Conservation (phyloP, 2,113 vertebrate species). For the Myotis yumanensis region DNA sequence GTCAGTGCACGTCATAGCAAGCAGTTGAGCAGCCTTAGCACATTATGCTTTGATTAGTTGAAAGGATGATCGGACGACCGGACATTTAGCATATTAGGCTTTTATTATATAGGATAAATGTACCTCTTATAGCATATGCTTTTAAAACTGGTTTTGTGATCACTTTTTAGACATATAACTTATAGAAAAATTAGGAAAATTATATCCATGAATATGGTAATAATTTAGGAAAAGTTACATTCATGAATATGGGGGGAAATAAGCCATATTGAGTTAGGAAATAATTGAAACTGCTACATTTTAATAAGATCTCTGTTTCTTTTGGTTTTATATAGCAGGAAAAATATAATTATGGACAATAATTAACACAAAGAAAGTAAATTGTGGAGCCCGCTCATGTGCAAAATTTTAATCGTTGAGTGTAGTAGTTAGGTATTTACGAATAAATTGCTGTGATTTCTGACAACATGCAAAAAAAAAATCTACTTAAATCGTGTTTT, state of each 20-base stretch:
- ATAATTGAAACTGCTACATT: not conserved
- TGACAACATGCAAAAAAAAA: slow-evolving; percentile 91
- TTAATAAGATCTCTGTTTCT: not conserved
- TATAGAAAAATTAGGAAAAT: not conserved
- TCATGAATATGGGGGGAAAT: not conserved
- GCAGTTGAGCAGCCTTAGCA: too few species aligned
- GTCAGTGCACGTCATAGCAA: too few species aligned
- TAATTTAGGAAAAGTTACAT: not conserved
- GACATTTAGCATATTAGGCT: too few species aligned
- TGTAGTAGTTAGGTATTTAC: slow-evolving; percentile 99
- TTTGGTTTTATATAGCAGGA: not conserved
- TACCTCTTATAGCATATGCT: not conserved
- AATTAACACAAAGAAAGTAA: not conserved
- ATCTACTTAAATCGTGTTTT: slow-evolving; percentile 87
- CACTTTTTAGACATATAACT: slow-evolving; percentile 19
- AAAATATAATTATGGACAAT: slow-evolving; percentile 3
- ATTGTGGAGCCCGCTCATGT: not conserved
- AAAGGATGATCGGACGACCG: too few species aligned
- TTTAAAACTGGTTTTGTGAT: not conserved
- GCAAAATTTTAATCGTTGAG: slow-evolving; percentile 77
- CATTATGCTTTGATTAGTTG: too few species aligned
- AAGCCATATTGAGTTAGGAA: not conserved
- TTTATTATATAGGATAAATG: not conserved
- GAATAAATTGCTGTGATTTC: slow-evolving; percentile 98
- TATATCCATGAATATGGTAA: not conserved